These are phyloP conservation scores for Beroe ovata DNA, from an alignment of 37 sponge, comb jelly and placozoan species.

Conservation along the genomic window DNA sequence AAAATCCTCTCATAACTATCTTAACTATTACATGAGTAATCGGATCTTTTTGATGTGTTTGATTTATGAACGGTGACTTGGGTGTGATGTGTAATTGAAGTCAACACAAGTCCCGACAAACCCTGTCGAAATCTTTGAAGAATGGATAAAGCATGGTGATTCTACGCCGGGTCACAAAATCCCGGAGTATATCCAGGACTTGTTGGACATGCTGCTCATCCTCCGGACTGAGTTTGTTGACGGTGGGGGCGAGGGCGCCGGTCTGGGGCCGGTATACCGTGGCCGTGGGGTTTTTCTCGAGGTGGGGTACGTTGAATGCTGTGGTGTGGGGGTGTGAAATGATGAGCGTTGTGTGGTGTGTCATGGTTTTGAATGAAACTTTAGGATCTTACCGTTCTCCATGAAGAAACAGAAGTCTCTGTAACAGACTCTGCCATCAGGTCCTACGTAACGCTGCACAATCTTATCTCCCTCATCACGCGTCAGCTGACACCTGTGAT, in stretches of 20 bases:
- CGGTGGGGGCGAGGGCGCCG: conserved; percentile 77
- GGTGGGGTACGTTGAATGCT: conserved; percentile 80
- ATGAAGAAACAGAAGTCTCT: conserved; percentile 83
- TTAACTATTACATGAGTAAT: no score
- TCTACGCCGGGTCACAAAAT: conserved; percentile 72
- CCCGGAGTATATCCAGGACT: conserved; percentile 71
- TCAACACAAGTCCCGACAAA: no score
- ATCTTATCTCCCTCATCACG: conserved; percentile 77
- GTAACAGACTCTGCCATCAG: conserved; percentile 80
- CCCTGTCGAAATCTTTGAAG: conserved; percentile 86
- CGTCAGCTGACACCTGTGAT: conserved; percentile 69
- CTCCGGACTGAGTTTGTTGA: conserved; percentile 69
- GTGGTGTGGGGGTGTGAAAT: neutral
- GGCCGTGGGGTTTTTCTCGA: conserved; percentile 83
- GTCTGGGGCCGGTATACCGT: conserved; percentile 74
- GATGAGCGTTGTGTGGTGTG: neutral
- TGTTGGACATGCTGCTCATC: conserved; percentile 73
- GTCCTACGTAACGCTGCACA: conserved; percentile 70
- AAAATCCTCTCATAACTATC: no score
- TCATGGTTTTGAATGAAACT: neutral
- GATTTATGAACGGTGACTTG: no score
- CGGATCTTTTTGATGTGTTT: no score
- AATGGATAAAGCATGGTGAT: conserved; percentile 77
- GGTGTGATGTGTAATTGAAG: no score
- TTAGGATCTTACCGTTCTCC: conserved; percentile 83